These are phyloP conservation scores for Yponomeuta sedellus DNA, from an alignment of 2,888 invertebrate species.

Conservation along the genomic window DNA sequence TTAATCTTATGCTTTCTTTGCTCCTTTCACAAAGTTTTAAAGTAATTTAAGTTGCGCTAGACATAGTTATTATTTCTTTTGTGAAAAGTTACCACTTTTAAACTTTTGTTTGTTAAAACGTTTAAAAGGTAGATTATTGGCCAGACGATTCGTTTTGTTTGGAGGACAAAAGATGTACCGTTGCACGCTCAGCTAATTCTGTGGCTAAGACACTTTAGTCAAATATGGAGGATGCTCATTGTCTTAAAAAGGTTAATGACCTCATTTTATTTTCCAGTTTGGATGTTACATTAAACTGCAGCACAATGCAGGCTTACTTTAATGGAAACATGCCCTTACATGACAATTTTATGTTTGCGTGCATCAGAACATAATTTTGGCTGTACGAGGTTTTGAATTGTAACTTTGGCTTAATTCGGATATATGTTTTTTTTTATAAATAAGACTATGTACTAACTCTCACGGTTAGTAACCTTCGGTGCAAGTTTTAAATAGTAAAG, in stretches of 20 bases:
- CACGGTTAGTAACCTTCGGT: too few species aligned
- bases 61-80: background rate
- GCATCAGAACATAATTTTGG: background rate
- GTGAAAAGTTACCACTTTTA: conserved; percentile 23
- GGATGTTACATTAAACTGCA: background rate
- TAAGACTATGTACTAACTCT: background rate
- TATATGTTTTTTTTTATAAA: background rate
- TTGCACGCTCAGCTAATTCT: background rate
- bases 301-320: conserved; percentile 1
- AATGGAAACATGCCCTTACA: background rate
- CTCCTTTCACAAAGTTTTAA: background rate
- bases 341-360: background rate
- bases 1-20: background rate
- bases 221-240: background rate
- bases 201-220: background rate
- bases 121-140: background rate
- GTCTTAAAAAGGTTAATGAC: conserved; percentile 7
- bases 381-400: background rate
- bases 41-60: background rate
- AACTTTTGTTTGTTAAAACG: background rate
- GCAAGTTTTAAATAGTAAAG: conserved; percentile 8
- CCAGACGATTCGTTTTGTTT: background rate
- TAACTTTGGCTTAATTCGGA: background rate
- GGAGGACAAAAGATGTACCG: background rate
- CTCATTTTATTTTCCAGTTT: background rate